A percentile compares a stretch with the other conserved stretches of the same genome.
phyloP scores from a whole-genome alignment of 2,888 invertebrate genomes.

The Drosophila setosimentum region DNA sequence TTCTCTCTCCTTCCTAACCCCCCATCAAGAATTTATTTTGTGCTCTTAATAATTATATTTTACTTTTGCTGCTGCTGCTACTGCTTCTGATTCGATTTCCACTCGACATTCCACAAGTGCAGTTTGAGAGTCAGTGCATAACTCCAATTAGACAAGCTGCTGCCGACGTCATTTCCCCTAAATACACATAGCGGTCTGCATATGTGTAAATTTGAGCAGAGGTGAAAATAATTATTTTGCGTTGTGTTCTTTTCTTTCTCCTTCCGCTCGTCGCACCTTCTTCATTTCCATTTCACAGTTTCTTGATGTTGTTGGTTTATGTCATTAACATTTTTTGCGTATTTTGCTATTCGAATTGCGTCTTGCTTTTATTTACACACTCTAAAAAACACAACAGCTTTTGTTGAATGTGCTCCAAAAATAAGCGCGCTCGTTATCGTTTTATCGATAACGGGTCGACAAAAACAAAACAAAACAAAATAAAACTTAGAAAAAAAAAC shows the following conservation, averaged over 20 bases:
- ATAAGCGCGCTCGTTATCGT: conserved; percentile 63
- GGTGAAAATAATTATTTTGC: neutral
- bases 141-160: conserved; percentile 18
- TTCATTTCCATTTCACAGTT: conserved; percentile 37
- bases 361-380: conserved; percentile 65
- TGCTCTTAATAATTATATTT: conserved; percentile 31
- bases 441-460: conserved; percentile 69
- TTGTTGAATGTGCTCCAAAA: conserved; percentile 64
- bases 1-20: too few species aligned
- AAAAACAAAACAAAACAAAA: conserved; percentile 43
- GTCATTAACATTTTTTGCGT: conserved; percentile 49
- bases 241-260: conserved; percentile 8
- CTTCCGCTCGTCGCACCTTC: conserved; percentile 29
- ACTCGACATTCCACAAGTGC: conserved; percentile 13
- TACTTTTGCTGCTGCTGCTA: neutral
- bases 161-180: conserved; percentile 20
- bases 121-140: neutral
- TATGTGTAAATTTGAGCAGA: conserved; percentile 1
- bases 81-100: neutral
- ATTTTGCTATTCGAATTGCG: conserved; percentile 66
- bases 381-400: conserved; percentile 34
- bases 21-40: conserved; percentile 21
- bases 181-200: neutral
- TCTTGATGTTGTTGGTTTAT: conserved; percentile 21
- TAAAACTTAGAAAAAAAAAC: conserved; percentile 18